These are phyloP conservation scores for Theropithecus gelada DNA, from an alignment of 2,113 vertebrate genomes.

Conservation along the genomic window DNA sequence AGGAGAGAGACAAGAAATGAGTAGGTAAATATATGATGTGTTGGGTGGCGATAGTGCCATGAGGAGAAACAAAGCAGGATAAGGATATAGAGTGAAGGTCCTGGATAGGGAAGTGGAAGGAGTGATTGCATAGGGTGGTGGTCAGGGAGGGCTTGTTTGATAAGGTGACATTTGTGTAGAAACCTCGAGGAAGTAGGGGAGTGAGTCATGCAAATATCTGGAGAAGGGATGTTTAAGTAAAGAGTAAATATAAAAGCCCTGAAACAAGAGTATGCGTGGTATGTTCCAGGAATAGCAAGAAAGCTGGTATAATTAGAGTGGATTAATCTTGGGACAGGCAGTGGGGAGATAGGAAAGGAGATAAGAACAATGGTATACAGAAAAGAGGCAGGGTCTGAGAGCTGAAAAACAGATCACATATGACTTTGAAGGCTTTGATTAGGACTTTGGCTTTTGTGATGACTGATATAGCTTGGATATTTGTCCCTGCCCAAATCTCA, in stretches of 20 bases:
- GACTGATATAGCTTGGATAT: too few relatives aligned
- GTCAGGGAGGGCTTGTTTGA: neutral
- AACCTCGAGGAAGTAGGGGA: neutral
- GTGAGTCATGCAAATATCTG: neutral
- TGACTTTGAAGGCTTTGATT: neutral
- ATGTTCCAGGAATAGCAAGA: neutral
- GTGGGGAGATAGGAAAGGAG: neutral
- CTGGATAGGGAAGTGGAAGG: too few relatives aligned
- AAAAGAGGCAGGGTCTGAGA: neutral
- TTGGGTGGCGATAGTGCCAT: neutral
- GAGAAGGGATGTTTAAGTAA: neutral
- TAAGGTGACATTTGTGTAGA: neutral
- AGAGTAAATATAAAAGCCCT: neutral
- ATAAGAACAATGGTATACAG: neutral
- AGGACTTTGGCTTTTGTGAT: neutral
- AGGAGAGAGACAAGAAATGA: neutral
- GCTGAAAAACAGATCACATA: neutral
- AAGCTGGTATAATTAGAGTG: neutral
- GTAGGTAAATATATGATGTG: neutral
- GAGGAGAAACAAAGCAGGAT: neutral
- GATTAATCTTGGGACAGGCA: neutral
- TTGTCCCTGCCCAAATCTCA: too few relatives aligned
- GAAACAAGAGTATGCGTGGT: neutral
- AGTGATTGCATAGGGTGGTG: neutral
- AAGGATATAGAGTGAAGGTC: neutral